Evolutionary conservation across 2,113 vertebrate genomes (phyloP).

Genomic region (Petromus typicus): DNA sequence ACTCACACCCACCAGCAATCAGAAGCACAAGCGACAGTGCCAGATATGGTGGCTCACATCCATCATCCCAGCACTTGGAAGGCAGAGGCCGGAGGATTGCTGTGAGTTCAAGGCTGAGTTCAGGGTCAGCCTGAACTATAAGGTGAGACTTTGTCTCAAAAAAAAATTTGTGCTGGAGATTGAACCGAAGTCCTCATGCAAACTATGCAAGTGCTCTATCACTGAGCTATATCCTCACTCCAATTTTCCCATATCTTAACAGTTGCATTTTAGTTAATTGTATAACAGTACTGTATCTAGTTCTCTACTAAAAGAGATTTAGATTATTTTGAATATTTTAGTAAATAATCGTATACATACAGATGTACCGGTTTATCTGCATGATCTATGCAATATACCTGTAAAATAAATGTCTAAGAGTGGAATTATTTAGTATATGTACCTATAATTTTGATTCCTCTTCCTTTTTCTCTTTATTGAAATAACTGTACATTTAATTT

Average conservation of each 20-base stretch:
- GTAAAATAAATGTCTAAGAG: conserved; percentile 26
- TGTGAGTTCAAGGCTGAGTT: too few species aligned
- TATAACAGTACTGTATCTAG: background rate
- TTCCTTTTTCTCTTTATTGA: background rate
- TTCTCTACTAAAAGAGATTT: background rate
- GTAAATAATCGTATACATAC: background rate
- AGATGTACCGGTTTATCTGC: background rate
- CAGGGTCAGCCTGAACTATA: too few species aligned
- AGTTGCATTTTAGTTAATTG: conserved; percentile 9
- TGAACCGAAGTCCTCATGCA: background rate
- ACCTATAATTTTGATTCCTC: background rate
- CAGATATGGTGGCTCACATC: too few species aligned
- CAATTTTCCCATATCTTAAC: conserved; percentile 5
- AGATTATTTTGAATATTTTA: conserved; percentile 8
- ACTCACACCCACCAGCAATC: too few species aligned
- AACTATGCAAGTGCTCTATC: background rate
- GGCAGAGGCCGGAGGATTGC: too few species aligned
- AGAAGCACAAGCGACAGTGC: too few species aligned
- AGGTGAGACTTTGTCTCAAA: too few species aligned
- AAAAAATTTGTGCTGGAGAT: background rate
- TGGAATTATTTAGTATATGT: background rate
- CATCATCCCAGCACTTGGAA: too few species aligned
- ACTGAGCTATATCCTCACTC: background rate
- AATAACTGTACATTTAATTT: background rate
- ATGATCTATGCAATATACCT: background rate